These are phyloP conservation scores for Mercenaria mercenaria DNA, from an alignment of 1,140 invertebrate genomes.

Conservation along the genomic window DNA sequence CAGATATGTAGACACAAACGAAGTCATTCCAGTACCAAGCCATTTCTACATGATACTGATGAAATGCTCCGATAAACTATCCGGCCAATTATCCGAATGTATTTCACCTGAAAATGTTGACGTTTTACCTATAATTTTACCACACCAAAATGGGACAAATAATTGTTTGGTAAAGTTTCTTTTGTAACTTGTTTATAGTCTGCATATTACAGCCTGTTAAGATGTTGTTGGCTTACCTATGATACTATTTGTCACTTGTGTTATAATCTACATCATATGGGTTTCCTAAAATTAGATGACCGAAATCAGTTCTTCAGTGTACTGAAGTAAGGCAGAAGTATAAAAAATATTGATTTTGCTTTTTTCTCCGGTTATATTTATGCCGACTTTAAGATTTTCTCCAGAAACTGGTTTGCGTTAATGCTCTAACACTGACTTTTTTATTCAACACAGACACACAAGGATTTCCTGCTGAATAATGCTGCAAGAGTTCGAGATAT, in stretches of 20 bases:
- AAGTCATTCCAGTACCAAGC: slow-evolving; percentile 70
- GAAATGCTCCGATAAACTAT: slow-evolving; percentile 44
- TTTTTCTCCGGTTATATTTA: too few relatives aligned
- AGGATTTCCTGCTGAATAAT: slow-evolving; percentile 74
- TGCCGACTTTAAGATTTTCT: too few relatives aligned
- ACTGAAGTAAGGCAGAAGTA: too few relatives aligned
- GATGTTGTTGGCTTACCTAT: too few relatives aligned
- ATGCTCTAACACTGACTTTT: too few relatives aligned
- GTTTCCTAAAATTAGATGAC: too few relatives aligned
- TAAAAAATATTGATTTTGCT: too few relatives aligned
- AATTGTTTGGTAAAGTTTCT: slow-evolving; percentile 71
- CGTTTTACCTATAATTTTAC: slow-evolving; percentile 76
- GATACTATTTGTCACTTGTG: not conserved
- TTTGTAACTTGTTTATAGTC: not conserved
- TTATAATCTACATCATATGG: too few relatives aligned
- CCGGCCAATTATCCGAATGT: slow-evolving; percentile 42
- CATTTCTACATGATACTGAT: slow-evolving; percentile 76
- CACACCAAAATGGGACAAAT: slow-evolving; percentile 67
- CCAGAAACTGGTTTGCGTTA: too few relatives aligned
- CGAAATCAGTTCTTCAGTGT: too few relatives aligned
- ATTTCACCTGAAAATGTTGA: slow-evolving; percentile 59
- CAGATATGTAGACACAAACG: slow-evolving; percentile 67
- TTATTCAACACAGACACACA: slow-evolving; percentile 74
- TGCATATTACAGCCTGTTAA: too few relatives aligned
- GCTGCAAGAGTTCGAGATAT: slow-evolving; percentile 80